Base-by-base conservation (phyloP, 2,113 vertebrate genomes). In the Cyanocitta stelleri region DNA sequence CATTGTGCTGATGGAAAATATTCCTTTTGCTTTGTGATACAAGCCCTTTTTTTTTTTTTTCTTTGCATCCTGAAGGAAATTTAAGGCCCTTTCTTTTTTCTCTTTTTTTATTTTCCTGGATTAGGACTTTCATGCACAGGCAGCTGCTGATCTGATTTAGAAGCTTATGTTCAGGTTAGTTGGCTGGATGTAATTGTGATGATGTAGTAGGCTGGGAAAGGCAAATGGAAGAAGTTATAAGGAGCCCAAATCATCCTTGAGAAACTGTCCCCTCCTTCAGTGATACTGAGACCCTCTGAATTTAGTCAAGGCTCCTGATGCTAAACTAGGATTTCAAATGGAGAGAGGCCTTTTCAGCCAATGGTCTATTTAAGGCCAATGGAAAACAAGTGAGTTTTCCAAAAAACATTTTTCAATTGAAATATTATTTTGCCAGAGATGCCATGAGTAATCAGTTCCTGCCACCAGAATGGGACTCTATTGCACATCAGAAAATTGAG, bases 21-120 rank as follows among this genome's bases (percentile, higher is more conserved):
- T 98, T 98, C 98, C 97, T 98, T 98, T 98, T 98, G 97, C 98
- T 98, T 98, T 95, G 97, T 98, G 98, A 98, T 98, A 98, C 97
- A 98, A 98, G 97, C 97, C 96, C 37, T 23, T 58, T 89, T 89
- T 54, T 33, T 33, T 33, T 13, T 21, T 26, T 11, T 14, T 30
- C 15, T 11, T 14, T 14, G 29, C 32, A 69, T 67, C 51, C 58
- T 90, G 52, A 80, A 74, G n/a, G 84, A 78, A 76, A 71, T 85
- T 72, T 75, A 72, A 91, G n/a, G 39, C 13, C 4, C 1, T 1
- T 26, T 24, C n/a, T 44, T 37, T 29, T 63, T 73, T 83, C 87
- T 15, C 3, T 10, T 46, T 35, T 33, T 17, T 21, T 6, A 6
- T 7, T 6, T 32, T 8, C 48, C 49, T 77, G 35, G 64, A 22